A percentile compares a stretch with the other conserved stretches of the same genome.
These are phyloP conservation scores for Plecotus auritus DNA, from an alignment of 2,113 vertebrate species.

Conservation along the genomic window DNA sequence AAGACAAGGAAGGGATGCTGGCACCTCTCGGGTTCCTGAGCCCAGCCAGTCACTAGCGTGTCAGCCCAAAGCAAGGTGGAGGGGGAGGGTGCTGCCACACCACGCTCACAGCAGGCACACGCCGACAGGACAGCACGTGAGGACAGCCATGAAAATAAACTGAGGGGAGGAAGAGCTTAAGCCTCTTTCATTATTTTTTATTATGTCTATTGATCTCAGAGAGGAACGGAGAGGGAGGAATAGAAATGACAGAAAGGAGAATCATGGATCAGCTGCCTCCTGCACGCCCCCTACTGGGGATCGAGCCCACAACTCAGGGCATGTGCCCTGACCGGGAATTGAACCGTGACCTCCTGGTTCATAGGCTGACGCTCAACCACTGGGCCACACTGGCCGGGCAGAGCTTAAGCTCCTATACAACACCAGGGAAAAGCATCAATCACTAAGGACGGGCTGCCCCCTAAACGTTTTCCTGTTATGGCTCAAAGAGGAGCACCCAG, in stretches of 20 bases:
- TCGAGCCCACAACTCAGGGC: too few relatives aligned
- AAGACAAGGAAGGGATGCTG: background rate
- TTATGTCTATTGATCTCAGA: too few relatives aligned
- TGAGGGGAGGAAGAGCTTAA: background rate
- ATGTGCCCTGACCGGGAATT: too few relatives aligned
- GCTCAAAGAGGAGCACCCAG: background rate
- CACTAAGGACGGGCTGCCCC: background rate
- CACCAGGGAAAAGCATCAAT: background rate
- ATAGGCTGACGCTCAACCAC: too few relatives aligned
- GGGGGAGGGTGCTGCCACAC: background rate
- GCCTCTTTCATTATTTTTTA: background rate
- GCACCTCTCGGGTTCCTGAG: background rate
- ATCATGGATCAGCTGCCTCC: too few relatives aligned
- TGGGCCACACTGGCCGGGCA: background rate
- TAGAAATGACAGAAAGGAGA: too few relatives aligned
- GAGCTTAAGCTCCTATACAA: background rate
- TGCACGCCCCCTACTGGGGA: too few relatives aligned
- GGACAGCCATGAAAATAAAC: background rate
- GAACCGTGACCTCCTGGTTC: too few relatives aligned
- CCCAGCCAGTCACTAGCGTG: background rate
- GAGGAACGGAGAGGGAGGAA: too few relatives aligned
- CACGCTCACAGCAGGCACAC: constrained; percentile 38
- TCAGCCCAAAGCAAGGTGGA: constrained; percentile 12
- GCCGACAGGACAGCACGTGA: constrained; percentile 7
- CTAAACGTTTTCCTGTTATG: background rate